Conservation (phyloP, 2,888 invertebrate species). For the Lasioglossum leucozonium region DNA sequence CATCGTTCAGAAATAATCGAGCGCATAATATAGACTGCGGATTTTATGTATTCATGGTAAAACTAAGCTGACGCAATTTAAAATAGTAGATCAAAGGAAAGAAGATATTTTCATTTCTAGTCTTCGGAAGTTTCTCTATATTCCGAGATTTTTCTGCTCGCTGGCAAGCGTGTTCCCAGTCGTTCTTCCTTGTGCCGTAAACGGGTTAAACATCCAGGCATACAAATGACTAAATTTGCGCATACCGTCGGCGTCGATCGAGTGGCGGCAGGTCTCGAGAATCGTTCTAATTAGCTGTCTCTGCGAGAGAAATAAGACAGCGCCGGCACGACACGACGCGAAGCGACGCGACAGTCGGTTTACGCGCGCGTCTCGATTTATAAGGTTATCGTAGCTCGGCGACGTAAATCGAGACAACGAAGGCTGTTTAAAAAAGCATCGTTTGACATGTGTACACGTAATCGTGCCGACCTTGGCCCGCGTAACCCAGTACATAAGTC, state of each 20-base stretch:
- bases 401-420: constrained; percentile 30
- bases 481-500: constrained; percentile 60
- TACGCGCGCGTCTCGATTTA: constrained; percentile 39
- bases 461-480: constrained; percentile 68
- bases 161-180: no score
- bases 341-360: not conserved
- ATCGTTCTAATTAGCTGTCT: not conserved
- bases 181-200: not conserved
- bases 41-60: no score
- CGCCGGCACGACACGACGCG: not conserved
- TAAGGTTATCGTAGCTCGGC: constrained; percentile 46
- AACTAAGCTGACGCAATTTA: not conserved
- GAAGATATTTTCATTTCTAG: not conserved
- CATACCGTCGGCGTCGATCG: not conserved
- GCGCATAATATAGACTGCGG: not conserved
- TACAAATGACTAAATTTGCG: constrained; percentile 1
- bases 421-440: constrained; percentile 52
- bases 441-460: constrained; percentile 56
- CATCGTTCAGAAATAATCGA: not conserved
- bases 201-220: not conserved
- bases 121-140: not conserved
- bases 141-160: not conserved
- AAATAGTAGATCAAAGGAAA: not conserved
- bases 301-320: not conserved
- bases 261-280: not conserved